Evolutionary conservation across 2,113 vertebrate species (phyloP).

Genomic region (Tapirus terrestris): DNA sequence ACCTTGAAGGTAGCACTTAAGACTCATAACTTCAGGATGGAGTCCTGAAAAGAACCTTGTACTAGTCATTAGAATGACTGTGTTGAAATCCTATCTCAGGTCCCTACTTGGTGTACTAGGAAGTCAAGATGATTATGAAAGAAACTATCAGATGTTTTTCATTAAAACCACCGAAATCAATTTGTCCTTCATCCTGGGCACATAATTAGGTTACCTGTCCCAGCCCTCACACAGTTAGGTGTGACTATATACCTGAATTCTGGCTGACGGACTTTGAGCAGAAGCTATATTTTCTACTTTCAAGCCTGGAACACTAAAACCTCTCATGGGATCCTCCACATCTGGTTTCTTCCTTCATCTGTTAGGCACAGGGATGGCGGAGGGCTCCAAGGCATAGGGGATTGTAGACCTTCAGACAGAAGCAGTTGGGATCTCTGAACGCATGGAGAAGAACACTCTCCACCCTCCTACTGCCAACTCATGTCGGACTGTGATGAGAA

Average conservation of each 20-base stretch:
- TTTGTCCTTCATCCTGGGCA: neutral
- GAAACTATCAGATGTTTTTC: neutral
- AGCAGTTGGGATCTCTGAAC: neutral
- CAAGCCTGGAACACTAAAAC: neutral
- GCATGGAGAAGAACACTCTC: neutral
- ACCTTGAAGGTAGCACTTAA: neutral
- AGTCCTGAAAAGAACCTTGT: neutral
- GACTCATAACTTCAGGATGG: neutral
- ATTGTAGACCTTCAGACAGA: too few species aligned
- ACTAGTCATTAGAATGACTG: neutral
- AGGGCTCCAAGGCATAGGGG: neutral
- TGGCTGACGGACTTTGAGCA: neutral
- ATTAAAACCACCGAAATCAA: neutral
- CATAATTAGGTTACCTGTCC: neutral
- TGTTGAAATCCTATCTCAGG: neutral
- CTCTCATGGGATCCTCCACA: neutral
- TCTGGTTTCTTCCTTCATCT: neutral
- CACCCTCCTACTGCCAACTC: neutral
- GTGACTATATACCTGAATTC: neutral
- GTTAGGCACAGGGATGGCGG: too few species aligned
- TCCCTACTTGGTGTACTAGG: neutral
- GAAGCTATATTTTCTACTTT: neutral
- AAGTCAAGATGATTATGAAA: neutral
- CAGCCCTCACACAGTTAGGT: fast-evolving
- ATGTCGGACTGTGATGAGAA: neutral